Evolutionary conservation across 1,140 invertebrate genomes (phyloP), one percentile per base, ranked within the genome.

Genomic region (Tyrophagus putrescentiae): DNA sequence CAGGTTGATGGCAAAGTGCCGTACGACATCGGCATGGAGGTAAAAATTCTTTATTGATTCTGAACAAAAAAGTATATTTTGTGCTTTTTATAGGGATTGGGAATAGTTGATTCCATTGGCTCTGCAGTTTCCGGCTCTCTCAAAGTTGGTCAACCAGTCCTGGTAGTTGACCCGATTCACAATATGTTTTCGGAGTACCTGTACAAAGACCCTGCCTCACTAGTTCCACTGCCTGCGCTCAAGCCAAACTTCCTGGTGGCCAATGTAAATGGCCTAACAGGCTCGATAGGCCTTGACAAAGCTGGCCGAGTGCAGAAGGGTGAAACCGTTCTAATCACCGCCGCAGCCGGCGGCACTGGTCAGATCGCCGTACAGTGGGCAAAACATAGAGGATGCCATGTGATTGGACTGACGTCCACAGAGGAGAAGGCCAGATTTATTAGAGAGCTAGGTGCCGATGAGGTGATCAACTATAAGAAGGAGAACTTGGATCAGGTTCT

Each of bases 311-410:
- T 71, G 63, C 68, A 44, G 34, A 39, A 25, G 25, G 25, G 39
- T 39, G 67, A 72, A 33, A 72, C 64, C 25, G 71, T 72, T 1
- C 60, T 72, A 23, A 62, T 73, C 0, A 71, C 70, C 60, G 70
- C 71, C 67, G 71, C 71, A 32, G 71, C 71, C 23, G 67, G 72
- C 64, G 71, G 71, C 36, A 31, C 11, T 57, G 54, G 48, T 60
- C 68, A 70, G 56, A 68, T 72, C 62, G 70, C 70, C 53, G 71
- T 73, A 25, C 72, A 73, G 61, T 68, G 66, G 66, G 71, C 71
- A 7, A 71, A 72, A 54, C 56, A 64, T 39, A 65, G 67, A 23
- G 71, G 71, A 6, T 72, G 71, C 65, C 70, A 72, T 66, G 71
- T 72, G 1, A 70, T 73, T 44, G 72, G 71, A 16, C 71, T 70